A percentile compares a stretch with the other conserved stretches of the same genome.
These are phyloP conservation scores for Gadus chalcogrammus DNA, from an alignment of 2,113 vertebrate genomes.

Conservation along the genomic window DNA sequence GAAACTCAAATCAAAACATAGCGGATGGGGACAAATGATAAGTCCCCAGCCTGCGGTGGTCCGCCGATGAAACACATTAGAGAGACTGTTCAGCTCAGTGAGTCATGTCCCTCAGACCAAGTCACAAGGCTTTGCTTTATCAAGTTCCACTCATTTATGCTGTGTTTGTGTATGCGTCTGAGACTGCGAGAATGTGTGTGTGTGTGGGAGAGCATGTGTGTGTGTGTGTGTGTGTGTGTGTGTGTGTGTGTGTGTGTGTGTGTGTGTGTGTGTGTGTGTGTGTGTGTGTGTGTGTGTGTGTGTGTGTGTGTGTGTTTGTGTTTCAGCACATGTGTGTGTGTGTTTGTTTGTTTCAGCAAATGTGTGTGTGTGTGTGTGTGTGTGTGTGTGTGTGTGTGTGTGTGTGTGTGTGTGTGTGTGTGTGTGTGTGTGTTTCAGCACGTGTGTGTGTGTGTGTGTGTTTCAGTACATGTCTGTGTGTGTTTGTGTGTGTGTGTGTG, in stretches of 20 bases:
- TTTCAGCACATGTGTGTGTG: too few relatives aligned
- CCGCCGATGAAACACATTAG: too few relatives aligned
- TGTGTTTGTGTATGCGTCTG: not conserved
- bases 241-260: constrained; percentile 9
- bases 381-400: not conserved
- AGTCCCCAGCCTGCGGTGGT: too few relatives aligned
- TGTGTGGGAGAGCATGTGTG: not conserved
- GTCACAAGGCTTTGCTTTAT: too few relatives aligned
- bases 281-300: constrained; percentile 9
- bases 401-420: constrained; percentile 6
- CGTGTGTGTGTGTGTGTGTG: not conserved
- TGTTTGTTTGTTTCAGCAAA: not conserved
- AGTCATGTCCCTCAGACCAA: too few relatives aligned
- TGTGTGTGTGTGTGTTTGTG: constrained; percentile 1
- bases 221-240: not conserved
- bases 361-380: not conserved
- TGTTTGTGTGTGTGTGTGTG: not conserved
- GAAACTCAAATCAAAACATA: too few relatives aligned
- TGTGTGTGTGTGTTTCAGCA: not conserved
- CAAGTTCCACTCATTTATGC: too few relatives aligned
- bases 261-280: not conserved
- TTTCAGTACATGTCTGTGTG: constrained; percentile 13
- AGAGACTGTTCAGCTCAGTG: too few relatives aligned
- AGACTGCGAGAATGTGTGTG: not conserved
- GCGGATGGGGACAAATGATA: too few relatives aligned